Percentiles rank a stretch among this genome's conserved stretches.
phyloP scores from a whole-genome alignment of 2,888 invertebrate genomes.

The Conchocele bisecta region DNA sequence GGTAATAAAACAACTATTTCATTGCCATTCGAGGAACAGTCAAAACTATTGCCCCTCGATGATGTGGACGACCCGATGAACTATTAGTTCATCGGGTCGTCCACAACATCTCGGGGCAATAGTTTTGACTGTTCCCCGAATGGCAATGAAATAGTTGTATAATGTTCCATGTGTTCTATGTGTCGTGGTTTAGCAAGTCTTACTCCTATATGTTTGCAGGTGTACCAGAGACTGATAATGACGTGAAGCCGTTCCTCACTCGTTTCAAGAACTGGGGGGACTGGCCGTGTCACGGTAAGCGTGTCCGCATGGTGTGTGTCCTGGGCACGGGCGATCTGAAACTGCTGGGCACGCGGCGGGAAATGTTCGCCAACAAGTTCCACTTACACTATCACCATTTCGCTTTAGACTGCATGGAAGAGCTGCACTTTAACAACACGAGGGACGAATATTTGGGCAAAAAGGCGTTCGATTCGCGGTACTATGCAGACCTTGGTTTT shows the following conservation, averaged over 20 bases:
- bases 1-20: too few relatives aligned
- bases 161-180: too few relatives aligned
- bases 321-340: slow-evolving; percentile 78
- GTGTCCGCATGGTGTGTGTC: slow-evolving; percentile 77
- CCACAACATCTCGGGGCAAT: too few relatives aligned
- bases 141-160: too few relatives aligned
- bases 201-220: too few relatives aligned
- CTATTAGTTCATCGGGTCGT: too few relatives aligned
- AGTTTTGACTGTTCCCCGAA: too few relatives aligned
- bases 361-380: slow-evolving; percentile 81
- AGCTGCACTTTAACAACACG: slow-evolving; percentile 67
- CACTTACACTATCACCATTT: slow-evolving; percentile 71
- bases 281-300: slow-evolving; percentile 74
- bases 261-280: slow-evolving; percentile 79
- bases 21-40: too few relatives aligned
- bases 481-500: slow-evolving; percentile 64
- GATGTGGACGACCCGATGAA: too few relatives aligned
- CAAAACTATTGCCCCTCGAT: too few relatives aligned
- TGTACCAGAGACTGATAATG: slow-evolving; percentile 68
- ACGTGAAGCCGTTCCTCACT: slow-evolving; percentile 68
- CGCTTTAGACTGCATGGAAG: slow-evolving; percentile 77
- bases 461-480: slow-evolving; percentile 56
- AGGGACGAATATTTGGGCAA: slow-evolving; percentile 63
- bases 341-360: slow-evolving; percentile 62
- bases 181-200: too few relatives aligned